Evolutionary conservation across 1,140 invertebrate genomes (phyloP).

Genomic region (Pseudomyrmex flavicornis): DNA sequence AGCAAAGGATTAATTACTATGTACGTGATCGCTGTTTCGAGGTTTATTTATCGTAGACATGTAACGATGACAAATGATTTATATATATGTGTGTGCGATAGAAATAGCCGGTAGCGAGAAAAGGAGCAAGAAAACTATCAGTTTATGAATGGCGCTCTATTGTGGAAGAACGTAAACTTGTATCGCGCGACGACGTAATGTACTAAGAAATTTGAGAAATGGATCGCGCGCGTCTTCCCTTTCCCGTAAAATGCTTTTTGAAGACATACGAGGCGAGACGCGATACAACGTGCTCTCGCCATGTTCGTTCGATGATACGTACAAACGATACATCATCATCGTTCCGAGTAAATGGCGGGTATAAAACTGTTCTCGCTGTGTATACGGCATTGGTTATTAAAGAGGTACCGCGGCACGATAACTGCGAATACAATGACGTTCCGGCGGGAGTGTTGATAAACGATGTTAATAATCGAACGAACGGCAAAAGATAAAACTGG

Average conservation of each 20-base stretch:
- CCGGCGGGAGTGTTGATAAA: constrained; percentile 33
- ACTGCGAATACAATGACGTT: constrained; percentile 54
- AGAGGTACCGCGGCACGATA: constrained; percentile 30
- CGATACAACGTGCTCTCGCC: neutral
- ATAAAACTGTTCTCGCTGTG: constrained; percentile 42
- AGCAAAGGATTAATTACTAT: no score
- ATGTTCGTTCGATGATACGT: constrained; percentile 16
- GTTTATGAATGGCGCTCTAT: neutral
- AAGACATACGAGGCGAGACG: neutral
- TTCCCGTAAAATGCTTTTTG: neutral
- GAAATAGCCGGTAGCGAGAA: neutral
- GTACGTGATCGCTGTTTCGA: neutral
- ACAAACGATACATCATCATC: constrained; percentile 38
- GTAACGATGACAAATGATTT: neutral
- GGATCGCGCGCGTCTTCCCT: neutral
- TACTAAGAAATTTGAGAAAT: constrained; percentile 32
- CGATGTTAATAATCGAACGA: constrained; percentile 56
- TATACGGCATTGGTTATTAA: constrained; percentile 42
- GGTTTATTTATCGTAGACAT: neutral
- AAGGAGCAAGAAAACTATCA: neutral
- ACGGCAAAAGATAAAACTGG: constrained; percentile 41
- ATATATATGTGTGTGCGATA: neutral
- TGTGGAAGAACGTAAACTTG: neutral
- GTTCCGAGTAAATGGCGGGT: constrained; percentile 16
- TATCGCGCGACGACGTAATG: neutral